A percentile compares a stretch with the other conserved stretches of the same genome.
These are phyloP conservation scores for Carposina sasakii DNA, from an alignment of 1,140 invertebrate genomes.

Conservation along the genomic window DNA sequence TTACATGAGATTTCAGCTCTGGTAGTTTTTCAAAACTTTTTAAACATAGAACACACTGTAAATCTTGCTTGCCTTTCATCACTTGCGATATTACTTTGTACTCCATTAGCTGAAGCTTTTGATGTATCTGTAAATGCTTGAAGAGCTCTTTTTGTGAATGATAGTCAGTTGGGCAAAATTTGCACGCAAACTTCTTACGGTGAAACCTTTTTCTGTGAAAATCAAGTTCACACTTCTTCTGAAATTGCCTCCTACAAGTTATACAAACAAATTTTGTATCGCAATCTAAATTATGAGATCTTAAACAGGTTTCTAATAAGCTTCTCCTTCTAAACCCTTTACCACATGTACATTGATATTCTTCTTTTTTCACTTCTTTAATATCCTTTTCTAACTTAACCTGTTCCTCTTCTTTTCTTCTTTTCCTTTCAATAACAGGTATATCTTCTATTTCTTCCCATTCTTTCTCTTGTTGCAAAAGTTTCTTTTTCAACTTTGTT, in stretches of 20 bases:
- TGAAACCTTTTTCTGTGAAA: constrained; percentile 47
- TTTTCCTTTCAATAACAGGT: constrained; percentile 9
- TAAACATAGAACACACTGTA: constrained; percentile 56
- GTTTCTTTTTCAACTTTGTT: constrained; percentile 41
- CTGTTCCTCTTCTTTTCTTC: constrained; percentile 13
- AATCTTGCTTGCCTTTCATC: constrained; percentile 51
- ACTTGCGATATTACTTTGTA: constrained; percentile 62
- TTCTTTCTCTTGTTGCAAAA: constrained; percentile 21
- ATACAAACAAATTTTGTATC: constrained; percentile 44
- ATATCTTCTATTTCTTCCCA: constrained; percentile 12
- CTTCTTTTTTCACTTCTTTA: constrained; percentile 38
- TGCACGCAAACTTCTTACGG: constrained; percentile 56
- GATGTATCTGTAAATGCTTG: constrained; percentile 58
- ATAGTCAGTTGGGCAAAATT: constrained; percentile 63
- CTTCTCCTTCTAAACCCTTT: constrained; percentile 46
- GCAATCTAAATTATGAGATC: constrained; percentile 40
- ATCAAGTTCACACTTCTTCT: constrained; percentile 44
- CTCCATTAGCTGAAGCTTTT: constrained; percentile 59
- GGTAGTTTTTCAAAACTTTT: constrained; percentile 48
- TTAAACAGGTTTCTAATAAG: constrained; percentile 53
- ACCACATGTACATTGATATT: constrained; percentile 56
- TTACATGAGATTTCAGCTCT: constrained; percentile 51
- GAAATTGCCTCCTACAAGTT: constrained; percentile 50
- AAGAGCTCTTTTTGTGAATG: constrained; percentile 54
- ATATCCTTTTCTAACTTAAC: constrained; percentile 16